Percentiles rank a stretch among this genome's conserved stretches.
These are phyloP conservation scores for Erythrolamprus reginae DNA, from an alignment of 2,113 vertebrate species.

Conservation along the genomic window DNA sequence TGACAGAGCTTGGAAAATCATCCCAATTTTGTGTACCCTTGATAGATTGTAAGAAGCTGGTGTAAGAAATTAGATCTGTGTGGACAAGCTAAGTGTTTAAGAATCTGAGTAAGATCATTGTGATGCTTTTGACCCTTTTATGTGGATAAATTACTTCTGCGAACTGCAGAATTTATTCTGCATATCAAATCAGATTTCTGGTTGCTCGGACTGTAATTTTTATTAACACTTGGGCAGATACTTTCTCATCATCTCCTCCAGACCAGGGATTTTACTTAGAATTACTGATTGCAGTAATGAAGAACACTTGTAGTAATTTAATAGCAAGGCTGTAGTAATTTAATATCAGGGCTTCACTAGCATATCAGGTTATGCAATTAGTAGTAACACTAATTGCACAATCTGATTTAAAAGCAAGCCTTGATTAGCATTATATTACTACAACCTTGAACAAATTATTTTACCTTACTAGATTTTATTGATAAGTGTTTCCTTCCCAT, in stretches of 20 bases:
- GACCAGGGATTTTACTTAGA: background rate
- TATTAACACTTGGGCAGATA: background rate
- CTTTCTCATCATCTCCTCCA: background rate
- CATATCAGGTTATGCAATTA: conserved; percentile 38
- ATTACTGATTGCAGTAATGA: conserved; percentile 43
- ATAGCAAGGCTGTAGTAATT: background rate
- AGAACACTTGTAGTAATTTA: background rate
- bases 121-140: background rate
- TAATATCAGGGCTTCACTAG: conserved; percentile 14
- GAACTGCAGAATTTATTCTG: too few species aligned
- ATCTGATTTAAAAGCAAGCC: conserved; percentile 31
- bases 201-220: background rate
- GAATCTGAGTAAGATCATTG: background rate
- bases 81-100: background rate
- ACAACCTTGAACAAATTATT: conserved; percentile 32
- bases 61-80: background rate
- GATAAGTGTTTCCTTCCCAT: conserved; percentile 17
- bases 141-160: background rate
- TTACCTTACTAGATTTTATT: conserved; percentile 34
- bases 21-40: background rate
- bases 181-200: background rate
- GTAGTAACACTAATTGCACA: conserved; percentile 47
- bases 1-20: background rate
- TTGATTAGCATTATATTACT: background rate
- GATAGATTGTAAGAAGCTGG: background rate